Evolutionary conservation across 1,140 invertebrate genomes (phyloP), one percentile per base, ranked within the genome.

Genomic region (Fopius arisanus): DNA sequence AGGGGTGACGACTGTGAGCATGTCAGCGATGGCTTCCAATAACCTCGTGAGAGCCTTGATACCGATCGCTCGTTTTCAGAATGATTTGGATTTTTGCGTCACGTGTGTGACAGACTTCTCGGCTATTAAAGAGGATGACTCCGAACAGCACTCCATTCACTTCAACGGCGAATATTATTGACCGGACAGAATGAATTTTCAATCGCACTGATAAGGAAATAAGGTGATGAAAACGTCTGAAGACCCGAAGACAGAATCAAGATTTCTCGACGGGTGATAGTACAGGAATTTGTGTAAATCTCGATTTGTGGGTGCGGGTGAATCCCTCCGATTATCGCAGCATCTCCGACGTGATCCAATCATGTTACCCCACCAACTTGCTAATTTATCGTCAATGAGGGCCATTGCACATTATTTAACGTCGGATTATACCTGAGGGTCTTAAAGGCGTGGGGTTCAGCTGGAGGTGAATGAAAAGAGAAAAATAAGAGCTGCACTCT

Each of bases 311-410:
- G 62, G 4, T 62, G 28, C 16, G 21, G 21, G 28, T 33, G 28
- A 65, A 31, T 23, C n/a, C 54, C 23, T 14, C 54, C 29, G 62
- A 29, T 65, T 65, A 65, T 65, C 62, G 29, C 28, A 33, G 29
- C 28, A 65, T 65, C 29, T 23, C 29, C 31, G 12, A 68, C 51
- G 48, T 68, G 59, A 70, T 74, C 65, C 67, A 70, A 74, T 74
- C 67, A 74, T 33, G 33, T 31, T 41, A 62, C 29, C 14, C 62
- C 62, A 62, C 67, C 29, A 74, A 62, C 72, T 74, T 67, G 59
- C 72, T 74, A 74, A 74, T 74, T 74, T 69, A 70, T 62, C 59
- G 59, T 40, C 68, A 74, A 74, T 62, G 67, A 74, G 33, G 54
- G 28, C 14, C 51, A 67, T 73, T 65, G 33, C 37, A 37, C 16